Evolutionary conservation across 2,888 invertebrate genomes (phyloP).

Genomic region (Eurois occulta): DNA sequence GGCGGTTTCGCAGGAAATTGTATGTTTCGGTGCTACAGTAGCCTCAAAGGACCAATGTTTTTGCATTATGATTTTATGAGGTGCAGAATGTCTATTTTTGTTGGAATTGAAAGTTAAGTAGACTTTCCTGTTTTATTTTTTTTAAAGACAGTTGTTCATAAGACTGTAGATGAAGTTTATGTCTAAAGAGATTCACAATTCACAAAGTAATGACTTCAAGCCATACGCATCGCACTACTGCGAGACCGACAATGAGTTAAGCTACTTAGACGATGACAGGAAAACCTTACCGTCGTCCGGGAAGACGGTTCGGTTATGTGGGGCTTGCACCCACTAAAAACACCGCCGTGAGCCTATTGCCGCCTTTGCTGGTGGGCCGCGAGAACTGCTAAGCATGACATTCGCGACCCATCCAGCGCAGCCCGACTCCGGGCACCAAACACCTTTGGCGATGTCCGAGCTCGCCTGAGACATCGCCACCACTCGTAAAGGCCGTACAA

Average conservation of each 20-base stretch:
- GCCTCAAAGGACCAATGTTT: slow-evolving; percentile 12
- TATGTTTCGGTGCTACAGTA: slow-evolving; percentile 14
- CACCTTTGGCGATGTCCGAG: too few relatives aligned
- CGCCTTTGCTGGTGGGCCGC: too few relatives aligned
- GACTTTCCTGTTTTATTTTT: not conserved
- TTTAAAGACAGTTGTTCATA: not conserved
- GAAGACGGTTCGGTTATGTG: too few relatives aligned
- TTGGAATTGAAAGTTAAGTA: not conserved
- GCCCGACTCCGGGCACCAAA: too few relatives aligned
- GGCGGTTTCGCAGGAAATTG: slow-evolving; percentile 54
- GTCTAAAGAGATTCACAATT: not conserved
- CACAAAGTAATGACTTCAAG: not conserved
- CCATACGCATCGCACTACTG: not conserved
- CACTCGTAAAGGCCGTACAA: too few relatives aligned
- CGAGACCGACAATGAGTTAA: not conserved
- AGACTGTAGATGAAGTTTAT: not conserved
- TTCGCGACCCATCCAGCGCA: too few relatives aligned
- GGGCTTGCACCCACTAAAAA: too few relatives aligned
- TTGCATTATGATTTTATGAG: not conserved
- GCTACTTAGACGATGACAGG: not conserved
- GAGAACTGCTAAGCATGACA: too few relatives aligned
- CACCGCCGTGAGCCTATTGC: too few relatives aligned
- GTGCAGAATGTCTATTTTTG: not conserved
- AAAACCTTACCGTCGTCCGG: not conserved
- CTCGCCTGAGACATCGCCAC: too few relatives aligned